Evolutionary conservation across 2,888 invertebrate genomes (phyloP).

Genomic region (Papilio elwesi): DNA sequence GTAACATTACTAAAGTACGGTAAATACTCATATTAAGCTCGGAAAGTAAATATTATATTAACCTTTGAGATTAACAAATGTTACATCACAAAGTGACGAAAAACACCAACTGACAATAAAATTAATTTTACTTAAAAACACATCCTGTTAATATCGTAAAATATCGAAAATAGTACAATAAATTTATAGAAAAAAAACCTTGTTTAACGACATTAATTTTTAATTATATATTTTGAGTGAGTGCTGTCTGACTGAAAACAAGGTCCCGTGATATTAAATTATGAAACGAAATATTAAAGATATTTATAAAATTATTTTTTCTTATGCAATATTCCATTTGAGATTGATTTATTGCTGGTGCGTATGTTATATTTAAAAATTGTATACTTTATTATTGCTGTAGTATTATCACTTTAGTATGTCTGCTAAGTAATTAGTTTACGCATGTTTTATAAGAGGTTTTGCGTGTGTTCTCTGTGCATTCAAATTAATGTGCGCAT

Average conservation of each 20-base stretch:
- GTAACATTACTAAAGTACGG: conserved; percentile 22
- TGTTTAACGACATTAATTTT: too few relatives aligned
- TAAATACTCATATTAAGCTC: conserved; percentile 22
- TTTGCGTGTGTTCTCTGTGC: not conserved
- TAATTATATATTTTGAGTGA: too few relatives aligned
- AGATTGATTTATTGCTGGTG: conserved; percentile 11
- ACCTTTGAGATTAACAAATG: too few relatives aligned
- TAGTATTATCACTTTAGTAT: not conserved
- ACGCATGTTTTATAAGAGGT: conserved; percentile 1
- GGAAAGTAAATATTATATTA: conserved; percentile 1
- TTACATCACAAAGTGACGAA: too few relatives aligned
- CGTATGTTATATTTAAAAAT: conserved; percentile 18
- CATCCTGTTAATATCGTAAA: too few relatives aligned
- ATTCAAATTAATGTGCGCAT: not conserved
- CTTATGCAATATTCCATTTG: conserved; percentile 17
- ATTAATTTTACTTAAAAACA: too few relatives aligned
- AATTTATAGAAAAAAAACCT: too few relatives aligned
- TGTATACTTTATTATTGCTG: conserved; percentile 2
- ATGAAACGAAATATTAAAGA: conserved; percentile 38
- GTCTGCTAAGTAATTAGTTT: conserved; percentile 6
- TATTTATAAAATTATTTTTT: conserved; percentile 50
- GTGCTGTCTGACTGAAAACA: not conserved
- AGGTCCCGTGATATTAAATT: not conserved
- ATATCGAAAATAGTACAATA: too few relatives aligned
- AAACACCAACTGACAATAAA: too few relatives aligned